phyloP scores from a whole-genome alignment of 2,113 vertebrate genomes.

The human (Homo sapiens) region GRCh38 chr7:137395501-137396000 shows the following conservation, averaged over 20 bases:
- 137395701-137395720: conserved; percentile 80
- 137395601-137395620: conserved; percentile 92
- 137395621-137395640: conserved; percentile 94
- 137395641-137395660: conserved; percentile 91
- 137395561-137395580: conserved; percentile 47
- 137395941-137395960: not conserved
- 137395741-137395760: not conserved
- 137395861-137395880: not conserved
- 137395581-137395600: conserved; percentile 84
- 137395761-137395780: not conserved
- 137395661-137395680: conserved; percentile 93
- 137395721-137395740: conserved; percentile 64
- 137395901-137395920: not conserved
- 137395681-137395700: conserved; percentile 96
- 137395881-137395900: not conserved
- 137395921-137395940: not conserved
- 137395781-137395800: not conserved
- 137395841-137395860: not conserved
- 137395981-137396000: not conserved
- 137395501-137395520: conserved; percentile 41
- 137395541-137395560: not conserved
- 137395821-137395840: not conserved
- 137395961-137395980: not conserved
- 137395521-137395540: not conserved
- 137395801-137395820: not conserved